phyloP scores from a whole-genome alignment of 2,797 vertebrate genomes.

The Geotrypetes seraphini region DNA sequence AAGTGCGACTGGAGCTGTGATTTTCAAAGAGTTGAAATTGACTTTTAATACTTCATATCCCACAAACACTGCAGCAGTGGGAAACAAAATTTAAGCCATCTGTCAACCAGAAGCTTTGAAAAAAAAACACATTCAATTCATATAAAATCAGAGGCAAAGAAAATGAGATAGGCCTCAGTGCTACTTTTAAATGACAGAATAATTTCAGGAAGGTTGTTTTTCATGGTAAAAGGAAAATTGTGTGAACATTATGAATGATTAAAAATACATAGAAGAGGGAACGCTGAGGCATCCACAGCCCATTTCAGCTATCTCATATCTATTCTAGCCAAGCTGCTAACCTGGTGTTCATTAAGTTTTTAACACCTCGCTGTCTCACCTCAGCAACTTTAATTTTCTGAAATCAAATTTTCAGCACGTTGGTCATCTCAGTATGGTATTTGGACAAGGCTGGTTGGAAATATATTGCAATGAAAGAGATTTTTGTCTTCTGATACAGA shows the following conservation, averaged over 20 bases:
- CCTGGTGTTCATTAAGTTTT: constrained; percentile 20
- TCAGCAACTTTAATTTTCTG: constrained; percentile 20
- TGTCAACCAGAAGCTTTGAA: too few relatives aligned
- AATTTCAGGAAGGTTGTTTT: too few relatives aligned
- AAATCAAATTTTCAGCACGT: constrained; percentile 19
- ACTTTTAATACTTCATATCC: too few relatives aligned
- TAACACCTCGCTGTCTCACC: constrained; percentile 18
- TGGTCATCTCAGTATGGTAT: not conserved
- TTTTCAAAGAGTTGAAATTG: too few relatives aligned
- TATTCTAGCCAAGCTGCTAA: constrained; percentile 5
- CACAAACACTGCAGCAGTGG: too few relatives aligned
- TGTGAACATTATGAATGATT: constrained; percentile 3
- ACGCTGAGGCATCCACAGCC: not conserved
- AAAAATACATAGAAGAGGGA: constrained; percentile 10
- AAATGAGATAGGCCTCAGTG: too few relatives aligned
- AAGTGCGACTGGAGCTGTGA: too few relatives aligned
- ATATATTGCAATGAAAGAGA: not conserved
- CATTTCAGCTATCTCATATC: constrained; percentile 4
- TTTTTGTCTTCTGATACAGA: not conserved
- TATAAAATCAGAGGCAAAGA: too few relatives aligned
- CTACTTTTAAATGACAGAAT: too few relatives aligned
- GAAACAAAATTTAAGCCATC: too few relatives aligned
- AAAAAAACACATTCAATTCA: too few relatives aligned
- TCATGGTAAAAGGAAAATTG: not conserved
- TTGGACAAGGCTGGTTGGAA: not conserved